Evolutionary conservation across 1,140 invertebrate species (phyloP).

Genomic region (Littorina saxatilis): DNA sequence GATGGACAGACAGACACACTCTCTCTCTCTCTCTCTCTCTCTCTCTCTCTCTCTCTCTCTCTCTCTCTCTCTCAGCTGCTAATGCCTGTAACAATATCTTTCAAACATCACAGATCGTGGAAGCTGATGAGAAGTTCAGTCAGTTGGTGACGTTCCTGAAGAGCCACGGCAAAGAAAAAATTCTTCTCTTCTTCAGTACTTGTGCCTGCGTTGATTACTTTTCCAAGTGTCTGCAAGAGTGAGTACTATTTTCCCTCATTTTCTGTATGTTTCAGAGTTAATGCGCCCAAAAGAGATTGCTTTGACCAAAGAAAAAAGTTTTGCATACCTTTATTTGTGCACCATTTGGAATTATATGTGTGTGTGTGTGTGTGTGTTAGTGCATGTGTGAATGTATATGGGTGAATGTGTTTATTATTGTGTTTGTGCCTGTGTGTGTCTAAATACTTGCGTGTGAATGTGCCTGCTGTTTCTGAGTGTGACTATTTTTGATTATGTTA

Average conservation of each 20-base stretch:
- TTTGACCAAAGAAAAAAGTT: conserved; percentile 2
- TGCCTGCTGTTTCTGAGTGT: not conserved
- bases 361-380: conserved; percentile 1
- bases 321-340: too few species aligned
- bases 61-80: too few species aligned
- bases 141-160: conserved; percentile 86
- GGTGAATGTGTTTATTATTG: conserved; percentile 78
- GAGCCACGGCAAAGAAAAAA: conserved; percentile 83
- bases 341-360: not conserved
- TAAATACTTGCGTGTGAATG: not conserved
- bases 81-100: too few species aligned
- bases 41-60: too few species aligned
- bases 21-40: too few species aligned
- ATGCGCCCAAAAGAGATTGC: not conserved
- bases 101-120: conserved; percentile 82
- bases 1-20: too few species aligned
- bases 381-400: too few species aligned
- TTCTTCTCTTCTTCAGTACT: conserved; percentile 96
- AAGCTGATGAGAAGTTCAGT: conserved; percentile 86
- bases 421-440: not conserved
- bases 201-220: conserved; percentile 99
- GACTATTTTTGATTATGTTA: not conserved
- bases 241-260: conserved; percentile 5
- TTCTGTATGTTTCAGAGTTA: conserved; percentile 11
- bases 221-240: conserved; percentile 81